Conservation (phyloP, 2,888 invertebrate genomes). For the Heteromurus nitidus region DNA sequence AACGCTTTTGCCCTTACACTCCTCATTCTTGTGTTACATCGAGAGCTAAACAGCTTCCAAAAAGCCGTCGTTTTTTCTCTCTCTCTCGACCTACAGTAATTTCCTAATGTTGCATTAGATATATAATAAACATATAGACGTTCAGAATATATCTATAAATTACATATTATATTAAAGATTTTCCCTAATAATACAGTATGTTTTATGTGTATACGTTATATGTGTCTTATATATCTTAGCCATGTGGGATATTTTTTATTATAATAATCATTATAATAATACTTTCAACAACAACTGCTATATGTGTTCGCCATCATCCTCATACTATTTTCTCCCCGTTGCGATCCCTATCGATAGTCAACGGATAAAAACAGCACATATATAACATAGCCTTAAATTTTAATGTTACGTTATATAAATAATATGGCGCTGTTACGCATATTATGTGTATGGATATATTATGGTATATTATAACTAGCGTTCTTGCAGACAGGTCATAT, state of each 20-base stretch:
- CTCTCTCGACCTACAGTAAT: conserved; percentile 47
- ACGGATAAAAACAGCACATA: too few species aligned
- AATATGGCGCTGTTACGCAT: too few species aligned
- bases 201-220: too few species aligned
- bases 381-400: too few species aligned
- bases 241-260: conserved; percentile 31
- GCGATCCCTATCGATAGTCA: neutral
- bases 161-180: conserved; percentile 28
- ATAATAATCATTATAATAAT: conserved; percentile 56
- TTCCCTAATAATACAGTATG: conserved; percentile 41
- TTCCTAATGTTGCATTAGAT: conserved; percentile 46
- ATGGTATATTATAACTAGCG: too few species aligned
- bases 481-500: too few species aligned
- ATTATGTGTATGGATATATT: too few species aligned
- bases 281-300: conserved; percentile 50
- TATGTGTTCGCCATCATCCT: conserved; percentile 18
- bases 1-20: conserved; percentile 23
- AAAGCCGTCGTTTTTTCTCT: conserved; percentile 30
- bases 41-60: conserved; percentile 12
- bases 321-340: neutral
- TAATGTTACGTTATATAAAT: too few species aligned
- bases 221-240: neutral
- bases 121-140: conserved; percentile 40
- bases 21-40: conserved; percentile 3
- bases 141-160: conserved; percentile 8